phyloP scores from a whole-genome alignment of 2,797 vertebrate genomes.

The Neosalanx taihuensis region DNA sequence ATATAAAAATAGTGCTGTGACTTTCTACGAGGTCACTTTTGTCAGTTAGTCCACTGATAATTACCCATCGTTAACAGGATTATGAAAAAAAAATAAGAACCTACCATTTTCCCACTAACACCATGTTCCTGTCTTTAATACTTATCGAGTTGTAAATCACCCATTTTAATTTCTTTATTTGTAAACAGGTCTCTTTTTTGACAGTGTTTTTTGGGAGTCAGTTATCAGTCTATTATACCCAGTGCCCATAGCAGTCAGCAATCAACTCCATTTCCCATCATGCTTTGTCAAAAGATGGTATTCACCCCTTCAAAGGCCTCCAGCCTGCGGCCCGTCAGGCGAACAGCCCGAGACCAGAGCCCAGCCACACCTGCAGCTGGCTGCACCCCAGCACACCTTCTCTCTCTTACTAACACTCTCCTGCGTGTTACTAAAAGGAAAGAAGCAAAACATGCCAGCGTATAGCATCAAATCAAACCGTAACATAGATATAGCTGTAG shows the following conservation, averaged over 20 bases:
- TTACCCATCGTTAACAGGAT: conserved; percentile 43
- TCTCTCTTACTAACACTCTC: conserved; percentile 22
- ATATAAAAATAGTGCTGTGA: conserved; percentile 60
- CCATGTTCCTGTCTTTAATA: conserved; percentile 44
- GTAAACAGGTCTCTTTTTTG: conserved; percentile 29
- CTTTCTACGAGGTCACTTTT: conserved; percentile 60
- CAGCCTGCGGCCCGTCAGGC: conserved; percentile 99
- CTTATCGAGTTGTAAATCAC: conserved; percentile 26
- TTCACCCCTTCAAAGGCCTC: conserved; percentile 99
- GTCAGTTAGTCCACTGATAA: conserved; percentile 35
- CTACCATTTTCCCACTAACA: conserved; percentile 35
- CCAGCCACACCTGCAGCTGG: conserved; percentile 84
- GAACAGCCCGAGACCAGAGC: conserved; percentile 99
- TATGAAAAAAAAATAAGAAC: conserved; percentile 35
- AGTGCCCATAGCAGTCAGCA: conserved; percentile 47
- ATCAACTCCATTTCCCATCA: conserved; percentile 80
- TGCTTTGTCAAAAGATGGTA: conserved; percentile 99
- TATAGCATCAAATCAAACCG: not conserved
- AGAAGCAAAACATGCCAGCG: conserved; percentile 18
- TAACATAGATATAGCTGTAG: not conserved
- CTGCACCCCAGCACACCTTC: conserved; percentile 49
- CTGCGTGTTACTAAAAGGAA: conserved; percentile 25
- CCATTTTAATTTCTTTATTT: conserved; percentile 33
- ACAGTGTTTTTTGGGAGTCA: conserved; percentile 36
- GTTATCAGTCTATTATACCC: conserved; percentile 34